phyloP scores from a whole-genome alignment of 2,113 vertebrate species.

The Scartelaos histophorus region DNA sequence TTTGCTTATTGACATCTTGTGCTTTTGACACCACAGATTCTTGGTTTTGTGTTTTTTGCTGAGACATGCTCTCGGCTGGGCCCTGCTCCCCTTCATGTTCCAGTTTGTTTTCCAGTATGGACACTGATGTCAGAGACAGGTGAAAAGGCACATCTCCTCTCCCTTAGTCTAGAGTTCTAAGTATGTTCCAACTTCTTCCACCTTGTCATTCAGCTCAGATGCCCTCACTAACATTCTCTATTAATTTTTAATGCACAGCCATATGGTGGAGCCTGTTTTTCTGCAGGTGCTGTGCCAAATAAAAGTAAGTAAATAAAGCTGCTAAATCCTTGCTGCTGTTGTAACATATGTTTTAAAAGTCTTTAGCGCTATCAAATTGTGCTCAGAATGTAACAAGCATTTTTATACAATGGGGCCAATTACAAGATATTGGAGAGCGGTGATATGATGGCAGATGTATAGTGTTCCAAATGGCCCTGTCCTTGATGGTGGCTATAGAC shows the following conservation, averaged over 20 bases:
- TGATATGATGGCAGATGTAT: constrained; percentile 68
- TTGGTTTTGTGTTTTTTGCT: neutral
- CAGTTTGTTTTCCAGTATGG: constrained; percentile 16
- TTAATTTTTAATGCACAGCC: constrained; percentile 71
- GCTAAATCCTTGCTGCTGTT: constrained; percentile 25
- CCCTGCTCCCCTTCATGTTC: constrained; percentile 21
- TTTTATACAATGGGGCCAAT: constrained; percentile 61
- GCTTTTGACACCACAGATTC: constrained; percentile 34
- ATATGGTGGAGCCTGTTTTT: constrained; percentile 64
- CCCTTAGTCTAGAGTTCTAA: constrained; percentile 24
- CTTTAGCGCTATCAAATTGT: constrained; percentile 31
- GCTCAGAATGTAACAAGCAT: constrained; percentile 37
- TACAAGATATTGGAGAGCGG: constrained; percentile 59
- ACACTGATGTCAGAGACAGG: constrained; percentile 11
- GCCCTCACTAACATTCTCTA: constrained; percentile 48
- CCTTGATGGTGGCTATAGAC: constrained; percentile 66
- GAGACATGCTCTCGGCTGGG: constrained; percentile 8
- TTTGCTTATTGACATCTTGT: constrained; percentile 31
- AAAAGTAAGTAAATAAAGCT: constrained; percentile 48
- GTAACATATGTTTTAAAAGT: constrained; percentile 25
- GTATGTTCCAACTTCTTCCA: constrained; percentile 24
- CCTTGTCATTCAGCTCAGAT: constrained; percentile 63
- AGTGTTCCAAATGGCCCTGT: constrained; percentile 56
- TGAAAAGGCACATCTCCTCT: constrained; percentile 14
- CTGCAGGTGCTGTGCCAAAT: constrained; percentile 49